These are phyloP conservation scores for Conus betulinus DNA, from an alignment of 1,140 invertebrate genomes.

Conservation along the genomic window DNA sequence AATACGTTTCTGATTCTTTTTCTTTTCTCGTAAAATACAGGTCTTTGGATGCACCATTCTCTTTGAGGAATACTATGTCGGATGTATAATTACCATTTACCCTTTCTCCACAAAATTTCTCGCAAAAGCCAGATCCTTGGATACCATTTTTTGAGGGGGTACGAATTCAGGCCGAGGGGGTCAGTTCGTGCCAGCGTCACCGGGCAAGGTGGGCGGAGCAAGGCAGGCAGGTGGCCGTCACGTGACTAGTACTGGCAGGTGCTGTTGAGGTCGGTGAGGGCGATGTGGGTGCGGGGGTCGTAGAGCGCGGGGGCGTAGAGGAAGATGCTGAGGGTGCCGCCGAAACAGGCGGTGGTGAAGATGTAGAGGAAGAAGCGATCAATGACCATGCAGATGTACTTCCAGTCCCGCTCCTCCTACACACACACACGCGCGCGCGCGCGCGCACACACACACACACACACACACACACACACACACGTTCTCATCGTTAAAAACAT, in stretches of 20 bases:
- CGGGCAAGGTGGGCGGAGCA: not conserved
- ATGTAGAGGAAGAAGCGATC: conserved; percentile 96
- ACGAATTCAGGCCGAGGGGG: not conserved
- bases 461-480: too few species aligned
- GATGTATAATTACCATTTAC: too few species aligned
- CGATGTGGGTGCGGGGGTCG: conserved; percentile 88
- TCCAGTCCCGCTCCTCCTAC: conserved; percentile 88
- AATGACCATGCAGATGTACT: conserved; percentile 99
- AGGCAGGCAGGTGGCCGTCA: not conserved
- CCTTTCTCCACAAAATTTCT: too few species aligned
- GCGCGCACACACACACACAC: too few species aligned
- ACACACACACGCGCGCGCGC: too few species aligned
- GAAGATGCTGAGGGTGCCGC: conserved; percentile 88
- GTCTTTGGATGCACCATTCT: too few species aligned
- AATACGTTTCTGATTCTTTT: too few species aligned
- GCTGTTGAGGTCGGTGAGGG: conserved; percentile 40
- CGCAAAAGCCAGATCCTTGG: too few species aligned
- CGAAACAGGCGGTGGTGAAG: conserved; percentile 94
- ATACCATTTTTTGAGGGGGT: too few species aligned
- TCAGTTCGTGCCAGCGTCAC: not conserved
- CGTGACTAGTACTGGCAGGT: conserved; percentile 38
- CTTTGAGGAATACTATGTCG: too few species aligned
- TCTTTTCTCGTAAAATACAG: too few species aligned
- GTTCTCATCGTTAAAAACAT: too few species aligned
- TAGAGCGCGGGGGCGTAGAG: conserved; percentile 96